Base-by-base conservation (phyloP, 2,888 invertebrate genomes). In the Stenodema calcarata region DNA sequence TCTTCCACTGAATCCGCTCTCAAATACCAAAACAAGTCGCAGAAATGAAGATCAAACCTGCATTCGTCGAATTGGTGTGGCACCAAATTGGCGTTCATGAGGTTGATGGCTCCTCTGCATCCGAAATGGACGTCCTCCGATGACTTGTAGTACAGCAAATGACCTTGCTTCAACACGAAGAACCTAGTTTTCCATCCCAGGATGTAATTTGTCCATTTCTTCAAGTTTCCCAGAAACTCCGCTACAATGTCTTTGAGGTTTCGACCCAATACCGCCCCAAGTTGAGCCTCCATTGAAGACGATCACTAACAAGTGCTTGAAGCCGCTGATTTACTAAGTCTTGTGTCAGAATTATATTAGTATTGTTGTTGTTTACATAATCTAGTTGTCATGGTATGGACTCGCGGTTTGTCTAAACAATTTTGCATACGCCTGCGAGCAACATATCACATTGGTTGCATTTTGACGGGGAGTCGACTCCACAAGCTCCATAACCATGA, bases 131-230 rank as follows among this genome's bases (percentile, higher is more conserved):
- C 96, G 91, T 99, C 99, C 90, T 96, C 94, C 91, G 98, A 97
- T 88, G 98, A 98, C 93, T 98, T 98, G 92, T 98, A 99, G 92
- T 99, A 99, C 86, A 98, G 97, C 90, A 99, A 93, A 86, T 97
- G 98, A 85, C 98, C 98, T 93, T 97, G 96, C 92, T 96, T 97
- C 89, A 99, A 93, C 88, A 98, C 98, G 91, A 99, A 98, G 92
- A 96, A 99, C 90, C 99, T 94, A 91, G 97, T 96, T 92, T 99
- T 99, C 99, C 99, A 99, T 89, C 99, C 99, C 91, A 98, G 98
- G 90, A 99, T 97, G 92, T 98, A 98, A 92, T 98, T 98, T 90
- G 98, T 98, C 98, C 98, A 99, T 93, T 99, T 98, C 92, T 95
- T 97, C 89, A 99, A 93, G 91, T 96, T 95, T 90, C 98, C 98